Evolutionary conservation across 2,888 invertebrate species (phyloP).

Genomic region (Acanthopleura granulata): DNA sequence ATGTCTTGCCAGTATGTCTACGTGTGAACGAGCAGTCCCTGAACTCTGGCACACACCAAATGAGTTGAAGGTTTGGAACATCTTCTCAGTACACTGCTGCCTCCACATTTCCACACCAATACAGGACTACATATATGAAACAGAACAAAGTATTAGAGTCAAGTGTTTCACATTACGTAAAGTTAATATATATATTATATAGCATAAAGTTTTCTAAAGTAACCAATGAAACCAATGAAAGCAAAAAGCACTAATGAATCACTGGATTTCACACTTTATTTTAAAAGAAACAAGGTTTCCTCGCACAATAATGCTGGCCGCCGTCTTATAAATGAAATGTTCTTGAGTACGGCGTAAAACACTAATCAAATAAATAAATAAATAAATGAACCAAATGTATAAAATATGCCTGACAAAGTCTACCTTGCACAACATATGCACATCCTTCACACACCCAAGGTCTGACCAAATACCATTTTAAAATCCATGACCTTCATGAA

Average conservation of each 20-base stretch:
- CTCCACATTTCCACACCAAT: constrained; percentile 7
- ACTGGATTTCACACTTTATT: no score
- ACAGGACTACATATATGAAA: neutral
- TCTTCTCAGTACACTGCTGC: neutral
- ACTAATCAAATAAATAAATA: no score
- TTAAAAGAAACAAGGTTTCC: no score
- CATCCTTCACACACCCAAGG: neutral
- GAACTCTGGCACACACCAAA: neutral
- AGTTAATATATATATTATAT: neutral
- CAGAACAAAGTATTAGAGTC: no score
- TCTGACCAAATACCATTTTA: neutral
- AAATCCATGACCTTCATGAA: neutral
- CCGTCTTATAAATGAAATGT: no score
- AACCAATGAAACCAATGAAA: no score
- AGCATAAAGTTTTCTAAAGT: neutral
- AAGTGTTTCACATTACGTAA: neutral
- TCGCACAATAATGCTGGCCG: no score
- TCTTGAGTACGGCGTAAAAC: no score
- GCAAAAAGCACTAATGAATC: no score
- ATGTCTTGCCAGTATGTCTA: neutral
- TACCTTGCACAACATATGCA: neutral
- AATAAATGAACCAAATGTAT: no score
- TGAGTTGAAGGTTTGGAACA: neutral
- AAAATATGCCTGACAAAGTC: no score
- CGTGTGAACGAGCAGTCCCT: neutral